Evolutionary conservation across 1,140 invertebrate species (phyloP), one percentile per base, ranked within the genome.

Genomic region (Tenebrio molitor): DNA sequence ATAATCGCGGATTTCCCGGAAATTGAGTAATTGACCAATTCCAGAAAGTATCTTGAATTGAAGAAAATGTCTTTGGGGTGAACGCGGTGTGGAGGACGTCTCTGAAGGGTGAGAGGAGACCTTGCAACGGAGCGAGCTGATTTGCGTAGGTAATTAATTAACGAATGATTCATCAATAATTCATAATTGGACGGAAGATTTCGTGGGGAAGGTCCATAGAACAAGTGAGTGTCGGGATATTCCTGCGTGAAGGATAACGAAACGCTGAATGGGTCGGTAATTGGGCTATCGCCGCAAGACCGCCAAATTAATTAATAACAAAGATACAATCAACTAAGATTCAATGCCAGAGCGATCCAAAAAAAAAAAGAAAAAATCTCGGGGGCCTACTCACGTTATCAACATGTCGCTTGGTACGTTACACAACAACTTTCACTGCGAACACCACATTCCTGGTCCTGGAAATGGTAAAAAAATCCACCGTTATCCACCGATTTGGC

Each of bases 371-470:
- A n/a, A n/a, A n/a, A n/a, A n/a, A n/a, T n/a, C n/a, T n/a, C n/a
- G 36, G 36, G 4, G 6, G 6, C 7, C 1, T 62, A 62, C 64
- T 66, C 44, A 66, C 64, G 64, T 66, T 66, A 66, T 42, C 14
- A 66, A 44, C 64, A 66, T 66, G 21, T 41, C 39, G 15, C 14
- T 29, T 34, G 7, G 58, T 64, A 10, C 5, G 17, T 42, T 41
- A 25, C 64, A 42, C 19, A 25, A 42, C 36, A 42, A 66, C 64
- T 66, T 66, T 66, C 64, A 66, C 64, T 66, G 58, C 15, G 7
- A 62, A 25, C 29, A 25, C 14, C 62, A 65, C 17, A 50, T 50
- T 50, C 17, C n/a, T n/a, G n/a, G n/a, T n/a, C 10, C 14, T 16
- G 14, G 41, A 33, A 33, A 33, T 5, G 10, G 10, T 5, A 33